Percentiles rank a stretch among this genome's conserved stretches.
phyloP scores from a whole-genome alignment of 2,888 invertebrate species.

The Sarcophaga subvicina region DNA sequence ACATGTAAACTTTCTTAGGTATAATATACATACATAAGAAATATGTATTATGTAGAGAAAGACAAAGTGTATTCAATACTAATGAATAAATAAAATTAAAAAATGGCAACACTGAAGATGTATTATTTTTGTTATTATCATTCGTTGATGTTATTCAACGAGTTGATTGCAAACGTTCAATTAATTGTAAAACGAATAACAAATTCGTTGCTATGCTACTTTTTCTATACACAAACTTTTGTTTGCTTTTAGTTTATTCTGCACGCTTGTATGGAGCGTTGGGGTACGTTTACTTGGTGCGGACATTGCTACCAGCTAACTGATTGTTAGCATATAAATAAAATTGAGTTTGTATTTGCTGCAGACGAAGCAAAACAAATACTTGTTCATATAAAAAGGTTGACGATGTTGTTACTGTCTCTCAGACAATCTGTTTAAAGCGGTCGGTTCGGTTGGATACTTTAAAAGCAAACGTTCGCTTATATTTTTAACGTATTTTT shows the following conservation, averaged over 20 bases:
- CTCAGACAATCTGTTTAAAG: constrained; percentile 54
- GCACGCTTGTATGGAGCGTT: not conserved
- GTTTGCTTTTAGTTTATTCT: not conserved
- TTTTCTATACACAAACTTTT: not conserved
- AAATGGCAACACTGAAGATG: too few species aligned
- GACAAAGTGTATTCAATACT: too few species aligned
- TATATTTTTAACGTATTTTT: not conserved
- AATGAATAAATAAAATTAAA: too few species aligned
- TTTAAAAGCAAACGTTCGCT: constrained; percentile 6
- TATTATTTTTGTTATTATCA: too few species aligned
- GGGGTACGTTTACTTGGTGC: constrained; percentile 46
- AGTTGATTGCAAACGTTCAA: not conserved
- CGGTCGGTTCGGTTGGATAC: constrained; percentile 43
- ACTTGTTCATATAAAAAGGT: constrained; percentile 53
- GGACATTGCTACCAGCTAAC: not conserved
- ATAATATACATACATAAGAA: too few species aligned
- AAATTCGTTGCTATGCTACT: constrained; percentile 48
- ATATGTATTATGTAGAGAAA: too few species aligned
- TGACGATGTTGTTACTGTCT: constrained; percentile 37
- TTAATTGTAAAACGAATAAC: not conserved
- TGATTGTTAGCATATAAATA: not conserved
- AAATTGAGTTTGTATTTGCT: not conserved
- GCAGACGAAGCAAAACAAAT: constrained; percentile 13
- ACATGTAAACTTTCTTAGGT: too few species aligned
- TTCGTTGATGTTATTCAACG: too few species aligned